Percentiles rank a stretch among this genome's conserved stretches.
Evolutionary conservation across 2,888 invertebrate genomes (phyloP).

Genomic region (Drosophila multiciliata): DNA sequence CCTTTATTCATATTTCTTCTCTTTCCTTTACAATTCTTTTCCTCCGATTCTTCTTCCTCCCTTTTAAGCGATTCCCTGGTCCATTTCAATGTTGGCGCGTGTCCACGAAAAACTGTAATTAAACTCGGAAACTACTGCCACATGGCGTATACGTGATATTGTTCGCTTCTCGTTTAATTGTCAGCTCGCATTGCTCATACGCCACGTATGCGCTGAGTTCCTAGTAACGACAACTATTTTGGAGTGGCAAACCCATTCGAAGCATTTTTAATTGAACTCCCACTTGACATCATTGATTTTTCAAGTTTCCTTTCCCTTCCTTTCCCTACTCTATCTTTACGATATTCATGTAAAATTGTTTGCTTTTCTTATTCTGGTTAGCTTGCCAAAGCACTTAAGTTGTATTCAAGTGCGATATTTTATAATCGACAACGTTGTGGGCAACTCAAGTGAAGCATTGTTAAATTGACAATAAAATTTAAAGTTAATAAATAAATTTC

Average conservation of each 20-base stretch:
- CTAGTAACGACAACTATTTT: constrained; percentile 15
- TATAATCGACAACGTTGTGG: neutral
- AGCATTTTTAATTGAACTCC: constrained; percentile 31
- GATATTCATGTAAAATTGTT: neutral
- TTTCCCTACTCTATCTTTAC: too few species aligned
- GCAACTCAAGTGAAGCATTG: neutral
- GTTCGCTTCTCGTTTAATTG: constrained; percentile 59
- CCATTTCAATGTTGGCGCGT: constrained; percentile 47
- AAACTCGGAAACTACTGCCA: constrained; percentile 77
- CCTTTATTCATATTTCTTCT: constrained; percentile 49
- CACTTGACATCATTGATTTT: constrained; percentile 24
- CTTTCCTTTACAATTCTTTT: constrained; percentile 2
- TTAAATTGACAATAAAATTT: neutral
- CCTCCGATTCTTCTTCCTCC: neutral
- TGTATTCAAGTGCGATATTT: neutral
- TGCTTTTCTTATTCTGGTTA: neutral
- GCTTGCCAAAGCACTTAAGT: neutral
- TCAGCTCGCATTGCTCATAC: constrained; percentile 53
- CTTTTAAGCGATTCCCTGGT: constrained; percentile 7
- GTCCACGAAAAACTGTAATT: constrained; percentile 69
- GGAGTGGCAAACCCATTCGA: constrained; percentile 4
- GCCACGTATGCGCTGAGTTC: constrained; percentile 32
- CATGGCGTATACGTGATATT: constrained; percentile 78
- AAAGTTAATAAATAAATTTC: neutral
- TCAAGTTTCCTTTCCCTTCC: constrained; percentile 4